Base-by-base conservation (phyloP, 2,113 vertebrate species). In the Lagenorhynchus albirostris region DNA sequence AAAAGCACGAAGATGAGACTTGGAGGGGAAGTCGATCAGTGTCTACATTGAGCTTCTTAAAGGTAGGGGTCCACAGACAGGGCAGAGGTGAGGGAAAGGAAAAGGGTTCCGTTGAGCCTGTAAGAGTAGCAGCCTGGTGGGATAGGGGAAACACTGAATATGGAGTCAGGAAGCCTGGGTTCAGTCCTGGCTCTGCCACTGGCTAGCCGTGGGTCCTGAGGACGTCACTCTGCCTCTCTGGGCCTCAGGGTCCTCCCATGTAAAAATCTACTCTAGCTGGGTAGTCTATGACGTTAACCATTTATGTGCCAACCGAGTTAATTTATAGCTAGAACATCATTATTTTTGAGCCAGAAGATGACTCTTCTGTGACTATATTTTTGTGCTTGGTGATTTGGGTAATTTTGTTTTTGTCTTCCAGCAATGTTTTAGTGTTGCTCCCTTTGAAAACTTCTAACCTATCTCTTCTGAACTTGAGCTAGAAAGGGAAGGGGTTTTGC, bases 371-470 rank as follows among this genome's bases (percentile, higher is more conserved):
- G 50, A n/a, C 70, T 55, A 50, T 33, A 14, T 71, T 74, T 93
- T 88, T 85, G 23, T 29, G 15, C 33, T 86, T 79, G 70, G 47
- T 79, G 29, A 71, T 86, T 87, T 14, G 71, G 81, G 70, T 85
- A 71, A 93, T 82, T 89, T 73, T 85, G 89, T 62, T 74, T 91
- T 70, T 74, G 87, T 67, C 79, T 94, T 94, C 95, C 33, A 91
- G 63, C 71, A 71, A 65, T 14, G 36, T 65, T 77, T 94, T 23
- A 41, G n/a, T 53, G 14, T 74, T 83, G 62, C 73, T 94, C 47
- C 41, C 73, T 89, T 95, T 93, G 77, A 76, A 79, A 77, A 87
- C 47, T 55, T 92, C 50, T 82, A 86, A 41, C 70, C 60, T 92
- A 9, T 83, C 44, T 96, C 41, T 93, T 88, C 89, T 58, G 53